Evolutionary conservation across 2,113 vertebrate genomes (phyloP).

Genomic region (Nibea coibor): DNA sequence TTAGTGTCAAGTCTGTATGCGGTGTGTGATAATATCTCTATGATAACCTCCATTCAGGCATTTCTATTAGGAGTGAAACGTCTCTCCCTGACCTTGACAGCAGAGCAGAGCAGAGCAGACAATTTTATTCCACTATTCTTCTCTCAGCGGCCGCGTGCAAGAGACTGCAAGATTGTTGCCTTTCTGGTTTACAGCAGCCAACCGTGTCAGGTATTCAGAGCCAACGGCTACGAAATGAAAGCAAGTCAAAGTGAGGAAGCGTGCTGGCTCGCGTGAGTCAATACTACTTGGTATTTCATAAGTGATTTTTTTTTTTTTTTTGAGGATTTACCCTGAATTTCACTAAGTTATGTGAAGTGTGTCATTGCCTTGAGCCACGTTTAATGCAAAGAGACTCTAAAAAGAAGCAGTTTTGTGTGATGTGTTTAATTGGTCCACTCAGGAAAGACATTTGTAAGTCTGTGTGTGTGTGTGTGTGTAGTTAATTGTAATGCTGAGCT

Average conservation of each 20-base stretch:
- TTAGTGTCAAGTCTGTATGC: constrained; percentile 39
- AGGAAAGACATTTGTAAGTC: neutral
- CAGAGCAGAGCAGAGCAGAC: neutral
- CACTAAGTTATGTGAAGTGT: neutral
- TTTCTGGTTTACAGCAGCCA: constrained; percentile 51
- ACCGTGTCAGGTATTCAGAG: constrained; percentile 33
- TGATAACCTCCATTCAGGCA: constrained; percentile 37
- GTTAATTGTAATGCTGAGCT: constrained; percentile 3
- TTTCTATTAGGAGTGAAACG: constrained; percentile 8
- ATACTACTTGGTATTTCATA: constrained; percentile 11
- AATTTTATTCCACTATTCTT: constrained; percentile 5
- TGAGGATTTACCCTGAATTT: constrained; percentile 21
- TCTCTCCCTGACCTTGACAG: constrained; percentile 37
- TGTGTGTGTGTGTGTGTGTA: neutral
- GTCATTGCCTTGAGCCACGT: constrained; percentile 3
- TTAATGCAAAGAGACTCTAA: neutral
- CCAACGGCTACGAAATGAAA: constrained; percentile 49
- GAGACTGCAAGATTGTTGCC: constrained; percentile 35
- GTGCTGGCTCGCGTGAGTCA: constrained; percentile 12
- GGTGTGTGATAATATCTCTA: constrained; percentile 38
- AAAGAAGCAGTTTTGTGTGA: neutral
- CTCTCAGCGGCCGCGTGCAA: constrained; percentile 14
- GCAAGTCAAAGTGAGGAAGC: constrained; percentile 37
- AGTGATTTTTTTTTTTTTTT: constrained; percentile 21
- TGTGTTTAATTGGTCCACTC: constrained; percentile 6